These are phyloP conservation scores for Adela reaumurella DNA, from an alignment of 2,888 invertebrate species.

Conservation along the genomic window DNA sequence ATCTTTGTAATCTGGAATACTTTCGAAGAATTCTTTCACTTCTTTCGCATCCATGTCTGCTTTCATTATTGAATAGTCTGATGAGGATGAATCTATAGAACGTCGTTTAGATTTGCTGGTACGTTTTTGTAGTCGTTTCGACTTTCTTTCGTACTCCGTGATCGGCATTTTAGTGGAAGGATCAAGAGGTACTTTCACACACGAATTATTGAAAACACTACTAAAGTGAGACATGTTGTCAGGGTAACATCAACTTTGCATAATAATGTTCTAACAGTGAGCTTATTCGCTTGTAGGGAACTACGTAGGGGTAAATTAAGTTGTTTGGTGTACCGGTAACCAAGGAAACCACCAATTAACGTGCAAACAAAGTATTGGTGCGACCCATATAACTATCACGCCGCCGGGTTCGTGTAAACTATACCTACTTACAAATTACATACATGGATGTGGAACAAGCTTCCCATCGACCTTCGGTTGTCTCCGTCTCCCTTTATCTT, in stretches of 20 bases:
- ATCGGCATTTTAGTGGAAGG: constrained; percentile 69
- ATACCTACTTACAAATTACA: no score
- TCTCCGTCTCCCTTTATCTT: no score
- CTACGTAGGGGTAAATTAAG: no score
- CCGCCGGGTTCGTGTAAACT: no score
- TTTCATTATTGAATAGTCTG: constrained; percentile 24
- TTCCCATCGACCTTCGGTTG: no score
- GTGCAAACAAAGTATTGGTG: no score
- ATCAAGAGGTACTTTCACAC: constrained; percentile 68
- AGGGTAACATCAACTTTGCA: not conserved
- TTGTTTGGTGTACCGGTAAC: no score
- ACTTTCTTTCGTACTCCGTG: constrained; percentile 63
- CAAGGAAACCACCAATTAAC: no score
- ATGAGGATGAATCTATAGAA: constrained; percentile 34
- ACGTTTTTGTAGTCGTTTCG: constrained; percentile 21
- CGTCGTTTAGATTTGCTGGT: constrained; percentile 27
- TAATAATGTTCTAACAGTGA: no score
- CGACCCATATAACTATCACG: no score
- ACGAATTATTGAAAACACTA: constrained; percentile 68
- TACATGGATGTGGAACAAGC: no score
- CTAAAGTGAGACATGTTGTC: constrained; percentile 43
- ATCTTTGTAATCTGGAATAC: constrained; percentile 77
- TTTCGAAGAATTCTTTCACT: constrained; percentile 69
- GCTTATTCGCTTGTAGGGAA: no score
- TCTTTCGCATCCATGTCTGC: constrained; percentile 51